These are phyloP conservation scores for Helobdella robusta DNA, from an alignment of 2,888 invertebrate species.

Conservation along the genomic window DNA sequence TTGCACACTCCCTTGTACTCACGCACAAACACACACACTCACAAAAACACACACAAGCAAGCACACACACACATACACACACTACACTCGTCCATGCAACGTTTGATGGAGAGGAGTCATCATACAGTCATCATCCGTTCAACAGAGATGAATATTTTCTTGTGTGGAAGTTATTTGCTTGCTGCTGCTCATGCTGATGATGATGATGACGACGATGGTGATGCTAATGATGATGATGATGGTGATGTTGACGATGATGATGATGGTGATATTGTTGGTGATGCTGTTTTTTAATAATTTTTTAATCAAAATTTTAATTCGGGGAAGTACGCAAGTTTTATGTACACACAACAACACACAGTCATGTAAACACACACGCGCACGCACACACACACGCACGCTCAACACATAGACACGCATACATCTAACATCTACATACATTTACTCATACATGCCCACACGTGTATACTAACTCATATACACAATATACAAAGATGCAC, in stretches of 20 bases:
- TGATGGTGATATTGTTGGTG: constrained; percentile 19
- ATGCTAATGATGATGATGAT: constrained; percentile 21
- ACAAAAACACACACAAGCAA: too few relatives aligned
- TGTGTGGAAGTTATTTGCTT: too few relatives aligned
- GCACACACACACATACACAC: too few relatives aligned
- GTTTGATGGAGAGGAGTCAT: too few relatives aligned
- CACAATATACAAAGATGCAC: too few relatives aligned
- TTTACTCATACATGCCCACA: neutral
- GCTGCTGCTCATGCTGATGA: constrained; percentile 9
- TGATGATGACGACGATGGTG: constrained; percentile 17
- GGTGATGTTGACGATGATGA: constrained; percentile 20
- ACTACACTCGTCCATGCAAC: too few relatives aligned
- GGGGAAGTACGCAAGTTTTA: too few relatives aligned
- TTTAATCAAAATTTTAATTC: neutral
- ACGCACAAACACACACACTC: too few relatives aligned
- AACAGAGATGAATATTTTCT: too few relatives aligned
- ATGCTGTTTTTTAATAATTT: neutral
- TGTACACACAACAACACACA: neutral
- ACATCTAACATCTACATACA: neutral
- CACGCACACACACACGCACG: neutral
- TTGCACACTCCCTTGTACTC: too few relatives aligned
- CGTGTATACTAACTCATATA: neutral
- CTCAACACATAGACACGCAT: neutral
- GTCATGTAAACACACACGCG: neutral
- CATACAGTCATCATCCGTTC: too few relatives aligned